Conservation (phyloP, 1,140 invertebrate genomes). For the Ceratina australensis region DNA sequence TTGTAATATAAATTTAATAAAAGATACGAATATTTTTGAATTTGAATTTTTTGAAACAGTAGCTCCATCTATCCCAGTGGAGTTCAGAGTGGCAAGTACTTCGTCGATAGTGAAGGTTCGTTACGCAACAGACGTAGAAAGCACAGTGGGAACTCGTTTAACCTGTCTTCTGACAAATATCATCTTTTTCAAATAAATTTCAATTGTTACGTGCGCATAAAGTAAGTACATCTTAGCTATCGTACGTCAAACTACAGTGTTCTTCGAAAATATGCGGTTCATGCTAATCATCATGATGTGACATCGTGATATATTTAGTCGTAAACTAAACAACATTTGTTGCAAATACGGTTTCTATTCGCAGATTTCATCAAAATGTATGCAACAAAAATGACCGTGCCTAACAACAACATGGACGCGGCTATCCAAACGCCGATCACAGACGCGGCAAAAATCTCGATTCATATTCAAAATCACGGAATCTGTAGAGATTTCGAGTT, state of each 20-base stretch:
- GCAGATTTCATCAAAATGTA: too few relatives aligned
- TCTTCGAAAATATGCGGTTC: too few relatives aligned
- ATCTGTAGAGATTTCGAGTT: constrained; percentile 84
- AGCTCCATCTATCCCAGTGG: too few relatives aligned
- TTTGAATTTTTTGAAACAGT: neutral
- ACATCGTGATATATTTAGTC: too few relatives aligned
- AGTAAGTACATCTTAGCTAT: neutral
- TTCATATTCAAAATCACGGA: constrained; percentile 78
- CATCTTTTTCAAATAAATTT: neutral
- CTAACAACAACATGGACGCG: neutral
- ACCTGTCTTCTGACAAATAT: neutral
- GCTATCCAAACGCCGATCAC: neutral
- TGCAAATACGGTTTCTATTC: too few relatives aligned
- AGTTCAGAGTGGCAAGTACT: neutral
- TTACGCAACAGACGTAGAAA: neutral
- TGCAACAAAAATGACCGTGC: too few relatives aligned
- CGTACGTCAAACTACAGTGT: neutral
- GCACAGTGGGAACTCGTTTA: neutral
- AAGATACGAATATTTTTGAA: neutral
- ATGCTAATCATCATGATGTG: too few relatives aligned
- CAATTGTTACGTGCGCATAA: neutral
- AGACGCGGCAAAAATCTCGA: fast-evolving
- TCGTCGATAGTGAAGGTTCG: neutral
- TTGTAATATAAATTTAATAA: constrained; percentile 39
- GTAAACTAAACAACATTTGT: too few relatives aligned